Conservation (phyloP, 2,797 vertebrate genomes). For the Pseudochirops corinnae region DNA sequence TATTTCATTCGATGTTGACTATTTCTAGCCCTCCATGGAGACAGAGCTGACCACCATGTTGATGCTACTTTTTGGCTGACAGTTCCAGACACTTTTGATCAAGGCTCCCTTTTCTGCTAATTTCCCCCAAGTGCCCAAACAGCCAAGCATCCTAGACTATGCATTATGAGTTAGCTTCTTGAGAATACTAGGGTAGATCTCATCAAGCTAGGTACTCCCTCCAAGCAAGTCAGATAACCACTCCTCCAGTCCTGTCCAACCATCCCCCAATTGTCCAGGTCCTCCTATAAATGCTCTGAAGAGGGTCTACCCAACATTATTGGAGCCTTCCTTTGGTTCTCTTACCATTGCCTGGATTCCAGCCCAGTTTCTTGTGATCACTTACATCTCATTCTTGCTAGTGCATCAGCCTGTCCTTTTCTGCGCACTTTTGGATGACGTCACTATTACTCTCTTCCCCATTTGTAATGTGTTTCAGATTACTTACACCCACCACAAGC, state of each 20-base stretch:
- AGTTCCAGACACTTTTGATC: not conserved
- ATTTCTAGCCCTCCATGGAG: not conserved
- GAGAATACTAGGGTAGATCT: not conserved
- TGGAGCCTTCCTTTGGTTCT: not conserved
- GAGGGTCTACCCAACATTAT: not conserved
- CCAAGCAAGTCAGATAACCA: not conserved
- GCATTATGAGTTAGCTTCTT: not conserved
- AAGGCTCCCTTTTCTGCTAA: not conserved
- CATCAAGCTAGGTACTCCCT: not conserved
- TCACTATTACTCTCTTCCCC: not conserved
- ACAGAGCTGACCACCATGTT: not conserved
- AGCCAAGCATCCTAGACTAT: not conserved
- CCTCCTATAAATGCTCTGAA: not conserved
- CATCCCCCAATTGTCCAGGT: not conserved
- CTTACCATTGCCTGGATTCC: not conserved
- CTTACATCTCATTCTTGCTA: not conserved
- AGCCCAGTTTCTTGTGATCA: not conserved
- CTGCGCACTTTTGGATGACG: not conserved
- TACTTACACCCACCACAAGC: not conserved
- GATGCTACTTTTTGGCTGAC: not conserved
- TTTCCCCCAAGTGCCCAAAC: not conserved
- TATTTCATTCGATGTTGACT: not conserved
- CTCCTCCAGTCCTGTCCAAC: not conserved
- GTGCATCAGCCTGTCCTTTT: not conserved
- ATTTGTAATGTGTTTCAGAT: not conserved